Conservation (phyloP, 2,888 invertebrate species). For the Agonum fuliginosum region DNA sequence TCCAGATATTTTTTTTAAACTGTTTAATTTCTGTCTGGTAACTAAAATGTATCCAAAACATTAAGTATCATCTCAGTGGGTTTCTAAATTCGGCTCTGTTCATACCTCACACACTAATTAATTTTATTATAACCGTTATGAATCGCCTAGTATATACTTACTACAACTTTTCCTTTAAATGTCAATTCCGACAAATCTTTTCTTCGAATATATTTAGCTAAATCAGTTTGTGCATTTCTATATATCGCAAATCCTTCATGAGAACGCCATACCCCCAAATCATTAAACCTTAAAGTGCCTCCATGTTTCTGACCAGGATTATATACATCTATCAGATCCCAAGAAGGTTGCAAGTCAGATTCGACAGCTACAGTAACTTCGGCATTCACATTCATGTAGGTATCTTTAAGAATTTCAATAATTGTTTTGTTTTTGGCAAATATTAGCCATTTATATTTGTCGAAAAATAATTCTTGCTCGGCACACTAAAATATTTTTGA, state of each 20-base stretch:
- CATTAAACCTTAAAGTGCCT: slow-evolving; percentile 12
- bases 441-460: slow-evolving; percentile 50
- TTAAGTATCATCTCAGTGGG: no score
- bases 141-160: neutral
- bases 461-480: slow-evolving; percentile 24
- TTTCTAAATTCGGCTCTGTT: no score
- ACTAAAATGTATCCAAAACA: no score
- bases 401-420: neutral
- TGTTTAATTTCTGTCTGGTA: no score
- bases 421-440: slow-evolving; percentile 14
- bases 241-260: neutral
- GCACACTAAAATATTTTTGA: slow-evolving; percentile 30
- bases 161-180: neutral
- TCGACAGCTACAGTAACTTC: slow-evolving; percentile 33
- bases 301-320: slow-evolving; percentile 37
- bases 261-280: slow-evolving; percentile 23
- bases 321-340: slow-evolving; percentile 47
- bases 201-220: slow-evolving; percentile 28
- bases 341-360: neutral
- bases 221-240: neutral
- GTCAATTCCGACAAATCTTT: slow-evolving; percentile 25
- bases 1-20: no score
- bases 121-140: no score
- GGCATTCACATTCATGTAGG: slow-evolving; percentile 20
- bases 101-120: no score